Percentiles rank a stretch among this genome's conserved stretches.
These are phyloP conservation scores for Corydoras maculifer DNA, from an alignment of 2,113 vertebrate genomes.

Conservation along the genomic window DNA sequence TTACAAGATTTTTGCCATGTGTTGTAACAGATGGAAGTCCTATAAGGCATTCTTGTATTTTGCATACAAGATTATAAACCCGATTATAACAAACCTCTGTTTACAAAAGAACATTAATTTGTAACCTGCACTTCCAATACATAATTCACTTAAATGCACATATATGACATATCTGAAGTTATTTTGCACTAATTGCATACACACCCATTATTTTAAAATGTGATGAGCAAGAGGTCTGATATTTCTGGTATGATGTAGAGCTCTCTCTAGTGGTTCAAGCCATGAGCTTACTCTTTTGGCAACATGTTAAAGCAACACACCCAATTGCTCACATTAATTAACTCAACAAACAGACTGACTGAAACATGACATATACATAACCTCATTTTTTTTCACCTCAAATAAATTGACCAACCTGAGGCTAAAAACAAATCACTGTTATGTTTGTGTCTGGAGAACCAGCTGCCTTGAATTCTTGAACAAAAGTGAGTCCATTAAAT, in stretches of 20 bases:
- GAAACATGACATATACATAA: not conserved
- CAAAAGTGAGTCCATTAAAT: too few relatives aligned
- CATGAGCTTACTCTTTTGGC: not conserved
- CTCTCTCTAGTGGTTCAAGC: slow-evolving; percentile 66
- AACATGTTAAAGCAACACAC: not conserved
- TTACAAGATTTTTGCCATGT: slow-evolving; percentile 21
- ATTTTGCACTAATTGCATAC: too few relatives aligned
- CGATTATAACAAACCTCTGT: not conserved
- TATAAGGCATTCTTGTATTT: slow-evolving; percentile 20
- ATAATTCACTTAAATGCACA: too few relatives aligned
- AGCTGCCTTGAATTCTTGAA: too few relatives aligned
- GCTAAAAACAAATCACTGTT: too few relatives aligned
- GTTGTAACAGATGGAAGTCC: slow-evolving; percentile 30
- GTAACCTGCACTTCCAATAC: too few relatives aligned
- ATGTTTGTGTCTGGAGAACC: too few relatives aligned
- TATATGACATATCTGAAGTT: too few relatives aligned
- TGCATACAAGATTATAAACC: slow-evolving; percentile 9
- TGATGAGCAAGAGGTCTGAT: too few relatives aligned
- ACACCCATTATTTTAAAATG: too few relatives aligned
- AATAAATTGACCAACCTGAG: too few relatives aligned
- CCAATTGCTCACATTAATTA: not conserved
- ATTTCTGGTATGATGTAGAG: slow-evolving; percentile 44
- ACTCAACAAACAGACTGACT: not conserved
- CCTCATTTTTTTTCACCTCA: not conserved
- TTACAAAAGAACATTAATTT: too few relatives aligned